These are phyloP conservation scores for Otocyon megalotis DNA, from an alignment of 2,113 vertebrate species.

Conservation along the genomic window DNA sequence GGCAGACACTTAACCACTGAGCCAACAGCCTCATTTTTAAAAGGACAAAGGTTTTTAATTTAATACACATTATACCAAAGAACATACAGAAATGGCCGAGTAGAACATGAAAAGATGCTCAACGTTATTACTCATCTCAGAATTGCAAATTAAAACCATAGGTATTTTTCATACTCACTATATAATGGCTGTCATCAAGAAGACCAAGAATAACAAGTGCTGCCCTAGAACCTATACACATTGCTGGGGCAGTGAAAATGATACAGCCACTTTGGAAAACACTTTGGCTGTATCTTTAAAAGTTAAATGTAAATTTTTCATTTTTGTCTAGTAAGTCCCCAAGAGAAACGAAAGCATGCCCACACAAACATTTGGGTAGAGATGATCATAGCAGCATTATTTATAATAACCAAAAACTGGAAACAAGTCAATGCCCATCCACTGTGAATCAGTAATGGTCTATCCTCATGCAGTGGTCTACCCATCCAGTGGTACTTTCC, in stretches of 20 bases:
- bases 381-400: not conserved
- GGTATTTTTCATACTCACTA: not conserved
- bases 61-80: not conserved
- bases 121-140: not conserved
- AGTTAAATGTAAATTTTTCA: not conserved
- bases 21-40: not conserved
- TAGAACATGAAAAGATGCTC: not conserved
- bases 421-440: not conserved
- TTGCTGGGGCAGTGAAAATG: not conserved
- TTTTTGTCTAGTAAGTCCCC: not conserved
- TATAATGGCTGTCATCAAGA: not conserved
- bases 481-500: not conserved
- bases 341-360: not conserved
- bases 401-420: not conserved
- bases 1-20: not conserved
- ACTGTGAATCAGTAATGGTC: not conserved
- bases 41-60: not conserved
- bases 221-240: not conserved
- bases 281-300: not conserved
- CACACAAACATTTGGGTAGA: not conserved
- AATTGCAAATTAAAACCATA: conserved; percentile 18
- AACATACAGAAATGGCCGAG: not conserved
- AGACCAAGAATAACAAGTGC: not conserved
- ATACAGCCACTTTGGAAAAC: not conserved
- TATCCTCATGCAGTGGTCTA: not conserved